Base-by-base conservation (phyloP, 2,888 invertebrate genomes). In the Acheta domesticus region DNA sequence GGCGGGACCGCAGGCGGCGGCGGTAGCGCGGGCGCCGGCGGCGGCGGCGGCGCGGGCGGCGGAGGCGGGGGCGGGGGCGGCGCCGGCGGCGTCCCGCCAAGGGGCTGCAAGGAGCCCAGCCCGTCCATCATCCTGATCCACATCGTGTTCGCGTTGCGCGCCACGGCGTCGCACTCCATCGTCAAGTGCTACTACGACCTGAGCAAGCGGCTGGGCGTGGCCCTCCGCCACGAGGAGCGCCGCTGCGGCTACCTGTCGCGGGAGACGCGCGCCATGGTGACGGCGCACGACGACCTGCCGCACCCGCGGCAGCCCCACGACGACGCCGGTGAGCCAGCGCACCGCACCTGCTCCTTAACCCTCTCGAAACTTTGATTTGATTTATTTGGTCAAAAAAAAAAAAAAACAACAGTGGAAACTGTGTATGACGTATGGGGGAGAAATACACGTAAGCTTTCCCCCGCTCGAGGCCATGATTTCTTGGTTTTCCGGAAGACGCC, bases 131-230 rank as follows among this genome's bases (percentile, higher is more conserved):
- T 94, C 87, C 88, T 96, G 75, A 93, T 95, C 75, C 94, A 95
- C 86, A 93, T 96, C 83, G 96, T 97, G 2, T 97, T 98, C 89
- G 96, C 97, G 48, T 87, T 96, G 78, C 93, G 96, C 87, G 97
- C 97, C 0, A 93, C 94, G 83, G 96, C 96, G 74, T 95, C 94
- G 87, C 95, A 96, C 87, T 96, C 96, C 80, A 94, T 97, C 83
- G 94, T 97, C 0, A 94, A 95, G 87, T 96, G 96, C 87, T 98
- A 97, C 87, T 96, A 98, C 86, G 96, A 97, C 87, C 89, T 98
- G 83, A 97, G 97, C 85, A 94, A 95, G 88, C 91, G 95, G 84
- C 89, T 96, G 82, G 96, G 96, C 1, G 92, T 95, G 84, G 96
- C 96, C 23, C 87, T 98, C 78, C 91, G 94, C 81, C 95, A 97